These are phyloP conservation scores for Flexamia atlantica DNA, from an alignment of 2,888 invertebrate species.

Conservation along the genomic window DNA sequence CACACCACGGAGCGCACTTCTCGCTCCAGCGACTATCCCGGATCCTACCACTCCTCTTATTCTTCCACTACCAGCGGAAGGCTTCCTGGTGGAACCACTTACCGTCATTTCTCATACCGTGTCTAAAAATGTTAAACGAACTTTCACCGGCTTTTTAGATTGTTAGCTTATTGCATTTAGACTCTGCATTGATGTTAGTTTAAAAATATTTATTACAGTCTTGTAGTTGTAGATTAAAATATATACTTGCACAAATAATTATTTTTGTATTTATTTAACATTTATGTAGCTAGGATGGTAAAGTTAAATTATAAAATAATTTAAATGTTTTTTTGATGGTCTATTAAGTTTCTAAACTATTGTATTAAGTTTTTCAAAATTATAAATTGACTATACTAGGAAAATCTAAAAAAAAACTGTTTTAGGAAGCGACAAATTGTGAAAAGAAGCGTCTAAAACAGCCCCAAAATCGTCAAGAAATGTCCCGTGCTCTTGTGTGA, in stretches of 20 bases:
- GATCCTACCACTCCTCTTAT: slow-evolving; percentile 88
- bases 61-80: slow-evolving; percentile 87
- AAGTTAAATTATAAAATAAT: background rate
- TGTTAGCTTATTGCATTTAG: slow-evolving; percentile 41
- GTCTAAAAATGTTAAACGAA: slow-evolving; percentile 78
- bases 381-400: too few species aligned
- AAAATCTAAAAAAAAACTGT: background rate
- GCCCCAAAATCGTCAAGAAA: slow-evolving; percentile 37
- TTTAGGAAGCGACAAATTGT: background rate
- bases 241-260: background rate
- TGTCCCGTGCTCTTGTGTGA: background rate
- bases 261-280: slow-evolving; percentile 33
- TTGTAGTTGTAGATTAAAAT: slow-evolving; percentile 6
- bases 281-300: background rate
- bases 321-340: too few species aligned
- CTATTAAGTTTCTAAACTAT: too few species aligned
- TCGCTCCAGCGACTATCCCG: slow-evolving; percentile 84
- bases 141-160: slow-evolving; percentile 30
- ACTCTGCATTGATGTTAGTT: slow-evolving; percentile 4
- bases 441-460: slow-evolving; percentile 45
- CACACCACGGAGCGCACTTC: slow-evolving; percentile 85
- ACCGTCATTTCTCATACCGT: slow-evolving; percentile 93
- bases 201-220: slow-evolving; percentile 5
- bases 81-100: slow-evolving; percentile 89
- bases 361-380: too few species aligned